Evolutionary conservation across 2,797 vertebrate species (phyloP).

Genomic region (Pelodytes ibericus): DNA sequence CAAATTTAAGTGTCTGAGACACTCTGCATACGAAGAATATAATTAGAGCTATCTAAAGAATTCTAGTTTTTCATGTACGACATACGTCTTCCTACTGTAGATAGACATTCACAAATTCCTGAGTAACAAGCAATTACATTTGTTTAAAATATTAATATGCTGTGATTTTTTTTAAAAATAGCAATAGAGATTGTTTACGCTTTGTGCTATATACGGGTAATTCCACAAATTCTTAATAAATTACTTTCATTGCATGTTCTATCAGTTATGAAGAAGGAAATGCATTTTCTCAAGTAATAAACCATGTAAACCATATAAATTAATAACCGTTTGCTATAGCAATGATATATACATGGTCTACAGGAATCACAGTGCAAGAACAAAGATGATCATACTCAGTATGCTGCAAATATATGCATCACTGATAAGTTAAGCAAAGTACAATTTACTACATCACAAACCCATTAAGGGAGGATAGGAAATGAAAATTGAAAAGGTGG

Average conservation of each 20-base stretch:
- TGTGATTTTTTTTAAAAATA: constrained; percentile 74
- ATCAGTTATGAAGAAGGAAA: constrained; percentile 66
- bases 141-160: constrained; percentile 83
- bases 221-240: constrained; percentile 57
- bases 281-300: constrained; percentile 57
- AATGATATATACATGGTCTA: too few relatives aligned
- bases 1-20: constrained; percentile 80
- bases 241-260: constrained; percentile 60
- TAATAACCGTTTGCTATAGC: background rate
- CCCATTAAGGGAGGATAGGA: too few relatives aligned
- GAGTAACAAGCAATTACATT: constrained; percentile 82
- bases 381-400: too few relatives aligned
- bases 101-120: constrained; percentile 79
- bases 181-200: constrained; percentile 75
- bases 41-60: constrained; percentile 84
- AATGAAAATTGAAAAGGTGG: too few relatives aligned
- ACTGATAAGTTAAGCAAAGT: too few relatives aligned
- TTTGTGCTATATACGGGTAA: constrained; percentile 62
- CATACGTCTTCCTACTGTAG: constrained; percentile 77
- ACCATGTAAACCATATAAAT: background rate
- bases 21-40: constrained; percentile 78
- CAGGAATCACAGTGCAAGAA: too few relatives aligned
- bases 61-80: constrained; percentile 81
- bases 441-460: too few relatives aligned
- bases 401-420: too few relatives aligned